Evolutionary conservation across 2,113 vertebrate genomes (phyloP), one percentile per base, ranked within the genome.

Genomic region (Alligator sinensis): DNA sequence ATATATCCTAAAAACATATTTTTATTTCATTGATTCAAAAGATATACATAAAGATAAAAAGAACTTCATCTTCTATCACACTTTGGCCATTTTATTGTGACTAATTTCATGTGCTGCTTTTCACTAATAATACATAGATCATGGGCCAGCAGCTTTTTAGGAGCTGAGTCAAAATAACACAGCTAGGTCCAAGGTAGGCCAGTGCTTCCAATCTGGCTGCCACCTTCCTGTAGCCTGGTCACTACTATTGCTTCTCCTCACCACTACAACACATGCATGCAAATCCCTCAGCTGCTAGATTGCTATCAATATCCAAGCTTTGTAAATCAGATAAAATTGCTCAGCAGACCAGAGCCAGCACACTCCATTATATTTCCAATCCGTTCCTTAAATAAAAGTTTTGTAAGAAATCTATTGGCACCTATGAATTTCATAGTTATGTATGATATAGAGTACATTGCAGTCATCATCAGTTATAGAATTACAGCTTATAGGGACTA

Each of bases 1-100:
- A 16, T 62, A 80, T 0, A 0, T 18, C 60, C 63, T 11, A 4
- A 13, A 38, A 22, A 60, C 2, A 6, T 11, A 21, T 6, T 58
- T 57, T 6, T 3, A 2, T 12, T 63, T 15, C 24, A 4, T 3
- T 58, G 63, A 2, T n/a, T 10, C 61, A 30, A 13, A 6, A 14
- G 6, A 9, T 34, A 6, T 25, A 19, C 30, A 70, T 70, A 22
- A 9, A 47, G 66, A 7, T 70, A 30, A 34, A 79, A 75, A 6
- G 55, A 28, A 76, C 1, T 0, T 14, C 30, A 34, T 24, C 34
- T 62, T 28, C 22, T 21, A 68, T 70, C 68, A 70, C 34, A 5
- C 86, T 27, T 54, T 19, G 64, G 63, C 13, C 3, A 19, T 25
- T 47, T 62, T 34, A 5, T 66, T 21, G 34, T 70, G n/a, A 30